Conservation (phyloP, 2,797 vertebrate species). For the Sebastes itinus region DNA sequence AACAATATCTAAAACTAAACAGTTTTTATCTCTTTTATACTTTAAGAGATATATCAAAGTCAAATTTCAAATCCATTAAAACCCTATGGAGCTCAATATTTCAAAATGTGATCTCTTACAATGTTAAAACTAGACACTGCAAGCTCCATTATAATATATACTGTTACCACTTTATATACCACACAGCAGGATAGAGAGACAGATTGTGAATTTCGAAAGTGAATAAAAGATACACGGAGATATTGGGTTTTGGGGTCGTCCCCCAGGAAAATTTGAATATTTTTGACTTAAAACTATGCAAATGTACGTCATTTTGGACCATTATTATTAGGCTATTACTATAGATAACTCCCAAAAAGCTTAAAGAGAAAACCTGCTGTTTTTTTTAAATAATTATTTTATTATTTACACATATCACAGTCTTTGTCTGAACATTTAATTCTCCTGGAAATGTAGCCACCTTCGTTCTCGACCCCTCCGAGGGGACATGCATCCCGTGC, state of each 20-base stretch:
- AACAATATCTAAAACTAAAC: neutral
- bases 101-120: neutral
- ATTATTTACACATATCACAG: too few relatives aligned
- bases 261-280: accelerated
- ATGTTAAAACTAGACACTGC: neutral
- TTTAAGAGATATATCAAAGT: neutral
- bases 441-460: too few relatives aligned
- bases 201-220: neutral
- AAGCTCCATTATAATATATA: too few relatives aligned
- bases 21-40: neutral
- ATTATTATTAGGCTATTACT: neutral
- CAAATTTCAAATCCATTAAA: neutral
- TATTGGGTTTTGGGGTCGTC: too few relatives aligned
- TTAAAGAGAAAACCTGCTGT: too few relatives aligned
- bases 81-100: neutral
- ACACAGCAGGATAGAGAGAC: neutral
- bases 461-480: neutral
- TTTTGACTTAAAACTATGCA: neutral
- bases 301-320: neutral
- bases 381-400: too few relatives aligned
- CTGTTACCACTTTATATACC: too few relatives aligned
- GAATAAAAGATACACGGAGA: too few relatives aligned
- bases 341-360: neutral
- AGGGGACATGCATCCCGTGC: neutral
- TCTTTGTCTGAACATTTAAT: too few relatives aligned